Percentiles rank a stretch among this genome's conserved stretches.
phyloP scores from a whole-genome alignment of 2,113 vertebrate species.

The Corydoras sp. region DNA sequence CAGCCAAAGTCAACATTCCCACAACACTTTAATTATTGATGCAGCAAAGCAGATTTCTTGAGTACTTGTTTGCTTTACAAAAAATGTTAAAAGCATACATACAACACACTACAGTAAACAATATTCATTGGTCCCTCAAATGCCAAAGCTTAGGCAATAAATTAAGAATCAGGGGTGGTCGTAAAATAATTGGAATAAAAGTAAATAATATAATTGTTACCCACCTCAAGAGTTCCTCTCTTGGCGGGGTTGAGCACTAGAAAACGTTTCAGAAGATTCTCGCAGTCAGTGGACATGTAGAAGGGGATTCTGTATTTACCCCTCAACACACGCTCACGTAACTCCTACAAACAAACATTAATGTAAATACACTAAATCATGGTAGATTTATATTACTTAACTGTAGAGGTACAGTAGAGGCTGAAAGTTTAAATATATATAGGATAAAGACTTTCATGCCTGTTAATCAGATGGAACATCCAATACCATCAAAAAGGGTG shows the following conservation, averaged over 20 bases:
- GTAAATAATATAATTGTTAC: slow-evolving; percentile 5
- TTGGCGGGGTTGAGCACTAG: slow-evolving; percentile 96
- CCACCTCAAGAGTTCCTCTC: slow-evolving; percentile 97
- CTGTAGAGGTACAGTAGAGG: no score
- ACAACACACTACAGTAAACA: background rate
- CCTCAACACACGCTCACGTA: slow-evolving; percentile 91
- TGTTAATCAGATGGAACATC: no score
- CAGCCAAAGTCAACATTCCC: no score
- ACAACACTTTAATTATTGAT: background rate
- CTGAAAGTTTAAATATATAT: no score
- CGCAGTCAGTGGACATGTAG: slow-evolving; percentile 99
- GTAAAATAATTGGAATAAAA: no score
- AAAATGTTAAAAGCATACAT: no score
- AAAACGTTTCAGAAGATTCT: slow-evolving; percentile 98
- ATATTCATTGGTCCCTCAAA: background rate
- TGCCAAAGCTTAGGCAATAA: no score
- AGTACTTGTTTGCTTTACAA: background rate
- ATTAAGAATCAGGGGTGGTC: no score
- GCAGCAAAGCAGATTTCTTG: background rate
- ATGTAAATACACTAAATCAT: background rate
- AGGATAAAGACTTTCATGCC: no score
- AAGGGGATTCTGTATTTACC: slow-evolving; percentile 98
- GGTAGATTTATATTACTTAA: background rate
- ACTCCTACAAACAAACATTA: slow-evolving; percentile 67
- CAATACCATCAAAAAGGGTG: no score